phyloP scores from a whole-genome alignment of 1,140 invertebrate genomes.

The Tetranychus urticae region DNA sequence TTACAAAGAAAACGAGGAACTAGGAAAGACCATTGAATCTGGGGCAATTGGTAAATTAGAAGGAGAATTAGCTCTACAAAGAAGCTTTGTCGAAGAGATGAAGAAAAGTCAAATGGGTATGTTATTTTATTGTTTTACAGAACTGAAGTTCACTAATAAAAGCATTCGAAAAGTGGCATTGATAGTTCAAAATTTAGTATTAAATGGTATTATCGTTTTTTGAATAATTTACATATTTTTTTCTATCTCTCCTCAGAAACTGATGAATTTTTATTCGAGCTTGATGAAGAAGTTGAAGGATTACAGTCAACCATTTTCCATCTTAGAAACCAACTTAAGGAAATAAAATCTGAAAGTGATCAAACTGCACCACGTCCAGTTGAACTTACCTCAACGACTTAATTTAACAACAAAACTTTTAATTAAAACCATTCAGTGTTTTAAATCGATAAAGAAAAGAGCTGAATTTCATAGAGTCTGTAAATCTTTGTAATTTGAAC shows the following conservation, averaged over 20 bases:
- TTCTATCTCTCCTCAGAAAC: constrained; percentile 37
- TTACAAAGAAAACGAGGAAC: constrained; percentile 94
- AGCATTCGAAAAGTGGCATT: too few species aligned
- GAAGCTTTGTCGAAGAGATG: constrained; percentile 83
- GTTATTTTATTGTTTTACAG: neutral
- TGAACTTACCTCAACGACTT: too few species aligned
- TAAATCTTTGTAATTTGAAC: too few species aligned
- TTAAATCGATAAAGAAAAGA: too few species aligned
- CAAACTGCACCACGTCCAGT: neutral
- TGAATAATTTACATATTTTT: constrained; percentile 10
- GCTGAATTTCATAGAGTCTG: too few species aligned
- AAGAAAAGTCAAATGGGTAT: constrained; percentile 85
- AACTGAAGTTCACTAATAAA: too few species aligned
- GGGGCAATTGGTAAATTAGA: constrained; percentile 83
- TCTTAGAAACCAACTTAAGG: constrained; percentile 51
- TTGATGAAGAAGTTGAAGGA: constrained; percentile 91
- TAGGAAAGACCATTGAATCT: constrained; percentile 82
- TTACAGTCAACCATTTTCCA: constrained; percentile 92
- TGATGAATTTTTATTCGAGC: constrained; percentile 78
- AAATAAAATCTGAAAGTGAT: constrained; percentile 17
- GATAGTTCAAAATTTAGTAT: neutral
- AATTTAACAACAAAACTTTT: too few species aligned
- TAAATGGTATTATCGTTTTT: constrained; percentile 2
- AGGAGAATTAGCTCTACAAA: constrained; percentile 78
- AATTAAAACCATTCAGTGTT: too few species aligned